Evolutionary conservation across 92 coral and sea anemone species (phyloP), one percentile per base, ranked within the genome.

Genomic region (Parazoanthus darwini): DNA sequence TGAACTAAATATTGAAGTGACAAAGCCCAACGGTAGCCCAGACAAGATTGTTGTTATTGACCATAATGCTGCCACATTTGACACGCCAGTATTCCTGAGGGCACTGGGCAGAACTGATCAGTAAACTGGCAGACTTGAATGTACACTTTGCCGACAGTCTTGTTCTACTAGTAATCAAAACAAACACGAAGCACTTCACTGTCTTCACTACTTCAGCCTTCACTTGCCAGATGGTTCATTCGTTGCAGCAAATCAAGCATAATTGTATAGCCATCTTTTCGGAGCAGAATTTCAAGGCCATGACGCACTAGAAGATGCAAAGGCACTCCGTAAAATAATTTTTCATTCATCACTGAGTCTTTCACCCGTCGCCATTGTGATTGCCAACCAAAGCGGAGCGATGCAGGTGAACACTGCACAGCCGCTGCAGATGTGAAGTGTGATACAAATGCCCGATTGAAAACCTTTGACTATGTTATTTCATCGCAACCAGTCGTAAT

Each of bases 361-460:
- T 74, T 74, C 78, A 74, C 78, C 81, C 81, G 56, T 77, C 56
- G 81, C 81, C 81, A 77, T 77, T 77, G 81, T 77, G 81, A 77
- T 77, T 77, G 81, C n/a, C 81, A 77, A 77, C 81, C 81, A 77
- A 77, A 77, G 81, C 81, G 81, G n/a, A 77, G 81, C 81, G 81
- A 77, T 77, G 51, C 81, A 77, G 23, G 81, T 77, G 81, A 77
- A 77, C 81, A 77, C 81, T 38, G 81, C 81, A 77, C 81, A 77
- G 81, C 81, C 81, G 81, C 81, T 16, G 81, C 81, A 36, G 81
- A 38, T 77, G 81, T 77, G 81, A 77, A 77, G 81, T 77, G n/a
- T 77, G 81, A 77, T 77, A 43, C 81, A 77, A 77, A 77, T 77
- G 81, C 51, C 81, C 81, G 81, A 77, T 37, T 77, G 81, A 77